Evolutionary conservation across 1,140 invertebrate species (phyloP).

Genomic region (Zelostemma sp.): DNA sequence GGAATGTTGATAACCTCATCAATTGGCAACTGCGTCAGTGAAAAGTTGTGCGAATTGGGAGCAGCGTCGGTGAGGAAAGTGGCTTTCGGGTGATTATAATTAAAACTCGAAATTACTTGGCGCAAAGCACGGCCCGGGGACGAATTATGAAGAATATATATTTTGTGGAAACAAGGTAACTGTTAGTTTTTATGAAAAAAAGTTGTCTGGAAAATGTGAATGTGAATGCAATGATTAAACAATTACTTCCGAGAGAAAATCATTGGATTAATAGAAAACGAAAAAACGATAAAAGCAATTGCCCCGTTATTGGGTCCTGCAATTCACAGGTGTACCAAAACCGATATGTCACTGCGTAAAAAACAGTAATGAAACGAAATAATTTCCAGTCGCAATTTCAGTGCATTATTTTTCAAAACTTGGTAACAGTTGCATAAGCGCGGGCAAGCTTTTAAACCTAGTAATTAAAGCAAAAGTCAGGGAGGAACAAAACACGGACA

Average conservation of each 20-base stretch:
- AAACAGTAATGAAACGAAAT: not conserved
- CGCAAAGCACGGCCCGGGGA: not conserved
- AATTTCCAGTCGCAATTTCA: not conserved
- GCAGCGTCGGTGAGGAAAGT: conserved; percentile 28
- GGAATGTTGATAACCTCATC: conserved; percentile 34
- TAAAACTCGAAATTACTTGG: conserved; percentile 22
- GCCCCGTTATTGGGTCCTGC: not conserved
- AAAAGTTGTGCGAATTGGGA: conserved; percentile 36
- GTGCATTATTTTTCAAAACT: not conserved
- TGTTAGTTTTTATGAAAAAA: not conserved
- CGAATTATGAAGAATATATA: not conserved
- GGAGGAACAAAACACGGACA: not conserved
- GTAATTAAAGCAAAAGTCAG: not conserved
- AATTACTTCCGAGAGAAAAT: too few species aligned
- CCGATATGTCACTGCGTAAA: too few species aligned
- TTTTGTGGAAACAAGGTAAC: not conserved
- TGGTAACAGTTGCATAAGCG: not conserved
- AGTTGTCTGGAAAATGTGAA: too few species aligned
- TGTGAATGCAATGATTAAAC: too few species aligned
- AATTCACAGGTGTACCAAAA: too few species aligned
- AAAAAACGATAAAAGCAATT: not conserved
- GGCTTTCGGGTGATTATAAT: conserved; percentile 28
- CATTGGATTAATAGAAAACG: too few species aligned
- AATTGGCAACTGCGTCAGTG: conserved; percentile 23
- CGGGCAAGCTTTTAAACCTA: too few species aligned